These are phyloP conservation scores for Plotosus lineatus DNA, from an alignment of 2,113 vertebrate species.

Conservation along the genomic window DNA sequence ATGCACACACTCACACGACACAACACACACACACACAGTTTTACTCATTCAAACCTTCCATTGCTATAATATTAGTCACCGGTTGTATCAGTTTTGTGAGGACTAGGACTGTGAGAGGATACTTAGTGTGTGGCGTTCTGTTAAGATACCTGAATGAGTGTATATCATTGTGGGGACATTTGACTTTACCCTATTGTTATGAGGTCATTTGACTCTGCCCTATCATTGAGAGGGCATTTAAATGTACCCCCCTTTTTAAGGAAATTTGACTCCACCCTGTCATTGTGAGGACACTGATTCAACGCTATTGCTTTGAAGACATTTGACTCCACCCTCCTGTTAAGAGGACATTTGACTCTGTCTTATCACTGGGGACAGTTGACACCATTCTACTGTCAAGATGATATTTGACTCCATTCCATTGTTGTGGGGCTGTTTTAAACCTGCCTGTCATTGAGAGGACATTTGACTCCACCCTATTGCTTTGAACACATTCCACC, in stretches of 20 bases:
- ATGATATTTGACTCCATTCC: no score
- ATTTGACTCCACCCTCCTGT: not conserved
- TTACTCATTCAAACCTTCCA: not conserved
- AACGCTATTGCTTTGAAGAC: not conserved
- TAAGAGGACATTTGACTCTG: not conserved
- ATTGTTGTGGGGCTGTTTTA: no score
- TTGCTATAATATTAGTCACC: not conserved
- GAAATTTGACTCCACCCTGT: not conserved
- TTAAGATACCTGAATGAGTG: no score
- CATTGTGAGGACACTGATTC: no score
- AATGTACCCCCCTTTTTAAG: no score
- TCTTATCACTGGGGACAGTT: no score
- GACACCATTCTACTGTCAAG: no score
- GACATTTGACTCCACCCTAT: not conserved
- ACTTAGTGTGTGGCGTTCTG: no score
- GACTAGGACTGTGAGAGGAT: not conserved
- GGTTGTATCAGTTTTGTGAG: no score
- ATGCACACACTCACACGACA: not conserved
- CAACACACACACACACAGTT: not conserved
- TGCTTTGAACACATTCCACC: no score
- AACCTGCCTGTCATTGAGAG: not conserved
- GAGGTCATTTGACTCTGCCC: not conserved
- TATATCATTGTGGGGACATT: not conserved
- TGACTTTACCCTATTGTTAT: not conserved
- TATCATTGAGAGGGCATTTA: not conserved